Evolutionary conservation across 2,888 invertebrate genomes (phyloP), one percentile per base, ranked within the genome.

Genomic region (Oligia fasciuncula): DNA sequence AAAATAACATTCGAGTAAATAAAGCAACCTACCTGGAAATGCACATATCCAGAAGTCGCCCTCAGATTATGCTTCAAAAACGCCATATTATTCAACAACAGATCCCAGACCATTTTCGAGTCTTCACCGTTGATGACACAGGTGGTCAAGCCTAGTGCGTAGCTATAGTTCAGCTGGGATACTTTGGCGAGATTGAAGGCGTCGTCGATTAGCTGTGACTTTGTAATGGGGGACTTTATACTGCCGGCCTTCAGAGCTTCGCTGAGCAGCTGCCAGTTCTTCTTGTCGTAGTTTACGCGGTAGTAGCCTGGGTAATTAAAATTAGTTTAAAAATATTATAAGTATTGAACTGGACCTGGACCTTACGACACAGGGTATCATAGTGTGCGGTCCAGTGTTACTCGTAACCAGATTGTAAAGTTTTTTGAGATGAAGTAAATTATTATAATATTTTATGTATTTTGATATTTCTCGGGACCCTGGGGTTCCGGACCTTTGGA

Each of bases 141-240:
- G 19, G 97, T 97, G 13, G 98, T 97, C 43, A 98, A 90, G 4
- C 97, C 97, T 29, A 98, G 95, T 0, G 98, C 97, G 9, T 97
- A 94, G 69, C 95, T 95, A 91, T 98, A 98, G 89, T 97, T 93
- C 0, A 98, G 92, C 65, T 96, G 93, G 0, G 97, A 97, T 0
- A 97, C 96, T 89, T 97, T 97, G 23, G 98, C 98, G 14, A 98
- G 92, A 91, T 97, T 97, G 92, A 98, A 97, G 0, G 98, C 97
- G 90, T 98, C 98, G 90, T 98, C 98, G 14, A 98, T 97, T 0
- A 98, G 94, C 91, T 98, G 98, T 0, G 98, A 98, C 76, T 98
- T 97, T 57, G 97, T 97, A 5, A 97, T 95, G 0, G 97, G 95
- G 0, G 97, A 97, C 73, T 97, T 97, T 4, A 96, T 93, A 2